Conservation (phyloP, 2,888 invertebrate species). For the Harpalus rufipes region DNA sequence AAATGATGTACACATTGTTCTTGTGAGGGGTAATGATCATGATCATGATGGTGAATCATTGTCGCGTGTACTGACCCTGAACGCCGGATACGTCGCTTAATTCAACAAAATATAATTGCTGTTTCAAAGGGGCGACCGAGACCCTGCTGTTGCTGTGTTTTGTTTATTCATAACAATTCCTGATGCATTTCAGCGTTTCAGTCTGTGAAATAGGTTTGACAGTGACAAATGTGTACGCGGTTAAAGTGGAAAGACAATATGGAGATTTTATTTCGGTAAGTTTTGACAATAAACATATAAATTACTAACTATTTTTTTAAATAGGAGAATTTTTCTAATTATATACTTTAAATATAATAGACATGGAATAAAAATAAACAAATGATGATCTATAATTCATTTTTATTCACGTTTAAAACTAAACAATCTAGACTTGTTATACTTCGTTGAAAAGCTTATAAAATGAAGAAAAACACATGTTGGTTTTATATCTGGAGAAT, state of each 20-base stretch:
- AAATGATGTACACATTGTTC: background rate
- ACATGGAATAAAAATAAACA: too few relatives aligned
- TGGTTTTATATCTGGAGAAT: too few relatives aligned
- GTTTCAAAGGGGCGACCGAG: constrained; percentile 14
- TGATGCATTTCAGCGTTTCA: constrained; percentile 2
- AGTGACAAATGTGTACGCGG: background rate
- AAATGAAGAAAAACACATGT: too few relatives aligned
- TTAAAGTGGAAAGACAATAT: background rate
- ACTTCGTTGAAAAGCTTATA: too few relatives aligned
- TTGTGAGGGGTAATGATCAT: background rate
- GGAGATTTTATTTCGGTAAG: background rate
- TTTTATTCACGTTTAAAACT: too few relatives aligned
- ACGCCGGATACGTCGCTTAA: constrained; percentile 35
- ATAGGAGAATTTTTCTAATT: too few relatives aligned
- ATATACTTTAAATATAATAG: too few relatives aligned
- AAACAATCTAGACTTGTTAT: too few relatives aligned
- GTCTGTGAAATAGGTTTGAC: background rate
- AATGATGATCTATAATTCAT: too few relatives aligned
- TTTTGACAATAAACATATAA: background rate
- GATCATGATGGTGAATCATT: constrained; percentile 15
- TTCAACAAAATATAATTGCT: constrained; percentile 29
- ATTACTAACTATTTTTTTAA: too few relatives aligned
- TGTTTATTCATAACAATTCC: constrained; percentile 28
- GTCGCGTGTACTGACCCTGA: constrained; percentile 49
- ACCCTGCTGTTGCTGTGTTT: background rate